Evolutionary conservation across 2,888 invertebrate genomes (phyloP), one percentile per base, ranked within the genome.

Genomic region (Abscondita cerata): DNA sequence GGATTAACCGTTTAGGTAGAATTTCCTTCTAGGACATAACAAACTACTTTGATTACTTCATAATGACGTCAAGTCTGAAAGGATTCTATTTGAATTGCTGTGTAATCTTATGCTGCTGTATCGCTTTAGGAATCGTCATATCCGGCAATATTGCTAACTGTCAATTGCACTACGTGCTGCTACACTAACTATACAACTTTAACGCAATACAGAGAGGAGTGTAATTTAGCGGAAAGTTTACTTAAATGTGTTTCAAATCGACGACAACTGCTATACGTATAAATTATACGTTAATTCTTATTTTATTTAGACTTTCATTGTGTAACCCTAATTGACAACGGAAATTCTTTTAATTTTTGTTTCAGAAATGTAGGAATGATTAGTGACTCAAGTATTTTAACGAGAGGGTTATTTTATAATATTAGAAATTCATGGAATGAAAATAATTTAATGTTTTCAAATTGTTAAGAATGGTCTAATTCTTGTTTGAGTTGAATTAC

Each of bases 1-100:
- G 36, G 36, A 52, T 55, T 31, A 62, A 55, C 62, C 54, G 59
- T 62, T 62, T 62, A n/a, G 51, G 52, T 51, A 59, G 53, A 55
- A 62, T 62, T 62, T 62, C 62, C 62, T 59, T 40, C 62, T 54
- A 55, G 62, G 62, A 55, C 58, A 62, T 54, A 62, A 59, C 54
- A 59, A 62, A 62, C 59, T 58, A 47, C 55, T 20, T 19, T 59
- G 62, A 62, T 62, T 62, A 48, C 62, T 62, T 62, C 62, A 58
- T 62, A 58, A 62, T 62, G 62, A 62, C 58, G 58, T 62, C 52
- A 34, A 52, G 56, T 52, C 56, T 56, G 46, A 57, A 61, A 53
- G 53, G 57, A 57, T 52, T 54, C 31, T 38, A 20, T 25, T 41
- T 40, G 52, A 60, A 33, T 53, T 36, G 52, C 36, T 47, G 46